Evolutionary conservation across 2,888 invertebrate genomes (phyloP).

Genomic region (Abscondita cerata): DNA sequence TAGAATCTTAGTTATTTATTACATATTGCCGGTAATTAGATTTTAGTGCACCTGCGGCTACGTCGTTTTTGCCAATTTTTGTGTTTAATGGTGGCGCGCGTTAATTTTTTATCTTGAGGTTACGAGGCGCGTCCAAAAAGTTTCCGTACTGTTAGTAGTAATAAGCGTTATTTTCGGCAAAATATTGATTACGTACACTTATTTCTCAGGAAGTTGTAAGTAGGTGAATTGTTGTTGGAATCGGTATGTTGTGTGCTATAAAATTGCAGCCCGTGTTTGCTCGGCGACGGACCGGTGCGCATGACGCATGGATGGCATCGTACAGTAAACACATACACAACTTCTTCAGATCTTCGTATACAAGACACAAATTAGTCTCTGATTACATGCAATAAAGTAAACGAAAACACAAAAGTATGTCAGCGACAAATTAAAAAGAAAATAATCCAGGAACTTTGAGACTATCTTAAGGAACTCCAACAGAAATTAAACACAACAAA

Average conservation of each 20-base stretch:
- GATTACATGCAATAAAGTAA: slow-evolving; percentile 13
- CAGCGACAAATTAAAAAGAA: not conserved
- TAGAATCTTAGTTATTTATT: slow-evolving; percentile 32
- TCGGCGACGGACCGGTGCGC: slow-evolving; percentile 55
- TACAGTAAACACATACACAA: slow-evolving; percentile 33
- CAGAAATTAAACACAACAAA: slow-evolving; percentile 30
- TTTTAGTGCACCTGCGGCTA: slow-evolving; percentile 22
- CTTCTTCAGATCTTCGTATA: slow-evolving; percentile 24
- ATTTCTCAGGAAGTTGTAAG: slow-evolving; percentile 50
- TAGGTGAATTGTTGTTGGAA: slow-evolving; percentile 54
- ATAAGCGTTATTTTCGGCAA: slow-evolving; percentile 40
- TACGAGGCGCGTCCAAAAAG: not conserved
- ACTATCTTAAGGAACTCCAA: not conserved
- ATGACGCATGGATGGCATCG: slow-evolving; percentile 53
- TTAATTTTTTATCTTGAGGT: no score
- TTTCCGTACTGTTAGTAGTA: slow-evolving; percentile 33
- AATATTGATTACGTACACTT: slow-evolving; percentile 53
- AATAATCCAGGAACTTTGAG: slow-evolving; percentile 10
- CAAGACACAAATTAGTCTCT: slow-evolving; percentile 2
- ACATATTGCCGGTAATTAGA: slow-evolving; percentile 31
- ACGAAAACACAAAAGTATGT: not conserved
- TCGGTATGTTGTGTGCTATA: slow-evolving; percentile 48
- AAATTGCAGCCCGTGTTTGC: slow-evolving; percentile 46
- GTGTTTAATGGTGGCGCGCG: no score
- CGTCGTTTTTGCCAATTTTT: slow-evolving; percentile 3